A percentile compares a stretch with the other conserved stretches of the same genome.
These are phyloP conservation scores for Boulengeromyrus knoepffleri DNA, from an alignment of 2,113 vertebrate genomes.

Conservation along the genomic window DNA sequence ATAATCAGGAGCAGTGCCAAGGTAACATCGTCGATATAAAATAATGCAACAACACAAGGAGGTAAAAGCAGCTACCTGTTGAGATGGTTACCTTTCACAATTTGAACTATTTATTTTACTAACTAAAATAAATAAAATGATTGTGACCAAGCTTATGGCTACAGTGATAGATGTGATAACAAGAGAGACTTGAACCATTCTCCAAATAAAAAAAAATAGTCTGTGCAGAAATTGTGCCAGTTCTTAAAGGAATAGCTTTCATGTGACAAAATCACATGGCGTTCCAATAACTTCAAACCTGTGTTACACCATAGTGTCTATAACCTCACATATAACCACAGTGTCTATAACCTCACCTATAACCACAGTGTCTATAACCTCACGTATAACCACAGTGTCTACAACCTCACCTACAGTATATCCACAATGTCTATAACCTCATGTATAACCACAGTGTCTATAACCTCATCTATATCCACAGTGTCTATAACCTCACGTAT, in stretches of 20 bases:
- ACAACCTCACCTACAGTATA: no score
- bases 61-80: not conserved
- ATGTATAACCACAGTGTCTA: no score
- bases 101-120: not conserved
- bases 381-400: no score
- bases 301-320: no score
- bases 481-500: no score
- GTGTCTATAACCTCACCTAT: not conserved
- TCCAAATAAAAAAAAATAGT: not conserved
- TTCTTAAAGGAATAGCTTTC: not conserved
- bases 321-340: not conserved
- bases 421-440: no score
- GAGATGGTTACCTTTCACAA: not conserved
- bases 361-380: no score
- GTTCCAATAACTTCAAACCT: not conserved
- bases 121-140: not conserved
- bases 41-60: not conserved
- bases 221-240: not conserved
- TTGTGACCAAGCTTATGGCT: not conserved
- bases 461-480: no score
- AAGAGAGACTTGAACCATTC: not conserved
- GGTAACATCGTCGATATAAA: not conserved
- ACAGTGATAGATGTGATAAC: not conserved
- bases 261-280: not conserved
- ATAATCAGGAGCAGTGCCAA: not conserved